Percentiles rank a stretch among this genome's conserved stretches.
Evolutionary conservation across 2,888 invertebrate species (phyloP).

Genomic region (Tenthredo mesomela): DNA sequence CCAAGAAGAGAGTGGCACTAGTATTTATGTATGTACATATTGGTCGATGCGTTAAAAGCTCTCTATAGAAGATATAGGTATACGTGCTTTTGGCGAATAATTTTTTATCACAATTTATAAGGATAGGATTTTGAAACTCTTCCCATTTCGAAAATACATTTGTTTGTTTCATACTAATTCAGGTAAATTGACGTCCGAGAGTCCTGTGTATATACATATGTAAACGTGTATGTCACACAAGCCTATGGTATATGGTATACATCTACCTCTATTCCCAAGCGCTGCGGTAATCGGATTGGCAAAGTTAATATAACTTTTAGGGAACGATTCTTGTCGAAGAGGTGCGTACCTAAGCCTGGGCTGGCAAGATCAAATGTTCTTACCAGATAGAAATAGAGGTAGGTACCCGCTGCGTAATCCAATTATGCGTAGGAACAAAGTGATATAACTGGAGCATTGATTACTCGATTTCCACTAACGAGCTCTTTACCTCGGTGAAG

Average conservation of each 20-base stretch:
- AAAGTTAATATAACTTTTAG: conserved; percentile 44
- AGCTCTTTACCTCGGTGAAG: conserved; percentile 45
- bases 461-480: conserved; percentile 47
- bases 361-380: conserved; percentile 42
- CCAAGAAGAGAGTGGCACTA: neutral
- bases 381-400: conserved; percentile 25
- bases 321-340: conserved; percentile 17
- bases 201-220: neutral
- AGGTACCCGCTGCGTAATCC: conserved; percentile 10
- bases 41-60: conserved; percentile 23
- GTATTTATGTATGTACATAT: neutral
- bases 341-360: neutral
- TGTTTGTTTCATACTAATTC: neutral
- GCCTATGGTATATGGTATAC: neutral
- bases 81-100: neutral
- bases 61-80: neutral
- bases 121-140: neutral
- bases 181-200: neutral
- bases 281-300: conserved; percentile 33
- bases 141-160: neutral
- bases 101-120: neutral
- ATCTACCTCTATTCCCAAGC: conserved; percentile 6
- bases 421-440: conserved; percentile 44
- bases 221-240: neutral
- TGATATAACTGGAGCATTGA: conserved; percentile 45